These are phyloP conservation scores for Baronia brevicornis DNA, from an alignment of 2,888 invertebrate genomes.

Conservation along the genomic window DNA sequence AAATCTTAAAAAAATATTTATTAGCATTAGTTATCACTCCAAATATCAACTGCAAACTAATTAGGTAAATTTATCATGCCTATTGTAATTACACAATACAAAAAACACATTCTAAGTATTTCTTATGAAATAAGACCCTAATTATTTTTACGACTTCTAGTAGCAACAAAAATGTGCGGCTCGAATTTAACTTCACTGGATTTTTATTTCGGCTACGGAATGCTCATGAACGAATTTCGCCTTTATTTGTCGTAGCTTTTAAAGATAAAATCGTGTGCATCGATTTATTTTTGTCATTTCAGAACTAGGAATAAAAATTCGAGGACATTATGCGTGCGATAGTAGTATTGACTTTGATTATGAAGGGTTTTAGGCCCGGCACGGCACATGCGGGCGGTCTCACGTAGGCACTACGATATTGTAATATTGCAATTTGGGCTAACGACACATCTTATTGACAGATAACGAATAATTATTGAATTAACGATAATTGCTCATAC, in stretches of 20 bases:
- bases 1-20: too few species aligned
- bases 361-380: conserved; percentile 13
- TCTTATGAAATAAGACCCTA: conserved; percentile 10
- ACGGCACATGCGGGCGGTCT: conserved; percentile 27
- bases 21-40: too few species aligned
- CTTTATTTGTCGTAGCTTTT: conserved; percentile 6
- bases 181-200: too few species aligned
- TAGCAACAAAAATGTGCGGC: conserved; percentile 2
- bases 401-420: conserved; percentile 38
- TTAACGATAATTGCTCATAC: conserved; percentile 18
- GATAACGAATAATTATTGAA: conserved; percentile 26
- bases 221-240: conserved; percentile 10
- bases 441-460: conserved; percentile 27
- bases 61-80: too few species aligned
- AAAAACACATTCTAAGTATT: too few species aligned
- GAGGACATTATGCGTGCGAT: conserved; percentile 25
- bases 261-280: conserved; percentile 11
- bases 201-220: background rate
- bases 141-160: conserved; percentile 9
- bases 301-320: conserved; percentile 17
- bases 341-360: conserved; percentile 24
- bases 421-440: conserved; percentile 42
- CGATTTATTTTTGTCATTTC: conserved; percentile 16
- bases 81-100: too few species aligned
- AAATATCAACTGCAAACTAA: too few species aligned